These are phyloP conservation scores for Nymphalis c-album DNA, from an alignment of 2,888 invertebrate genomes.

Conservation along the genomic window DNA sequence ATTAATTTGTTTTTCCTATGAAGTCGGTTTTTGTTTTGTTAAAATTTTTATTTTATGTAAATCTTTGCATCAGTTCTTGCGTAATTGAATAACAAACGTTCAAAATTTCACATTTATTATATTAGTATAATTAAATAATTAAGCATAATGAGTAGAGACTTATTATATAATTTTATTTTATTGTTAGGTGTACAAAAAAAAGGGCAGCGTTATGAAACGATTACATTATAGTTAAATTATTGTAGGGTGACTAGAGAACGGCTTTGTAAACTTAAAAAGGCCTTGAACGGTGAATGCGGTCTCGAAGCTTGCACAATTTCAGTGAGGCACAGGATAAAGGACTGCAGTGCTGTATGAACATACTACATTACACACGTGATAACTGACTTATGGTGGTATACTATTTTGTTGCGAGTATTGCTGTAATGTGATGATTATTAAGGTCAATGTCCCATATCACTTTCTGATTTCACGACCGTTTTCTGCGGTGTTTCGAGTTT, in stretches of 20 bases:
- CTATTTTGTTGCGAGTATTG: too few relatives aligned
- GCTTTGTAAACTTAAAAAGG: slow-evolving; percentile 32
- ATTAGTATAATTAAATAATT: neutral
- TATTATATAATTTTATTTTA: neutral
- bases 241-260: slow-evolving; percentile 30
- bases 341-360: slow-evolving; percentile 1
- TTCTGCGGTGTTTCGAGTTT: too few relatives aligned
- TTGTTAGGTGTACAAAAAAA: neutral
- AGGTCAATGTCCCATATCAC: too few relatives aligned
- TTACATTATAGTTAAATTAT: slow-evolving; percentile 16
- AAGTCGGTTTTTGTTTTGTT: too few relatives aligned
- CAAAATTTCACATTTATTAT: neutral
- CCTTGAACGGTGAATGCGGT: slow-evolving; percentile 42
- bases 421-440: too few relatives aligned
- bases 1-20: too few relatives aligned
- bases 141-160: neutral
- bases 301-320: slow-evolving; percentile 34
- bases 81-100: neutral
- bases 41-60: too few relatives aligned
- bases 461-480: too few relatives aligned
- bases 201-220: slow-evolving; percentile 27
- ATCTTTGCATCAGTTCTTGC: too few relatives aligned
- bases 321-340: slow-evolving; percentile 36
- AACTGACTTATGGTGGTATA: too few relatives aligned
- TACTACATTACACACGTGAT: too few relatives aligned